Percentiles rank a stretch among this genome's conserved stretches.
These are phyloP conservation scores for Idaea aversata DNA, from an alignment of 2,888 invertebrate species.

Conservation along the genomic window DNA sequence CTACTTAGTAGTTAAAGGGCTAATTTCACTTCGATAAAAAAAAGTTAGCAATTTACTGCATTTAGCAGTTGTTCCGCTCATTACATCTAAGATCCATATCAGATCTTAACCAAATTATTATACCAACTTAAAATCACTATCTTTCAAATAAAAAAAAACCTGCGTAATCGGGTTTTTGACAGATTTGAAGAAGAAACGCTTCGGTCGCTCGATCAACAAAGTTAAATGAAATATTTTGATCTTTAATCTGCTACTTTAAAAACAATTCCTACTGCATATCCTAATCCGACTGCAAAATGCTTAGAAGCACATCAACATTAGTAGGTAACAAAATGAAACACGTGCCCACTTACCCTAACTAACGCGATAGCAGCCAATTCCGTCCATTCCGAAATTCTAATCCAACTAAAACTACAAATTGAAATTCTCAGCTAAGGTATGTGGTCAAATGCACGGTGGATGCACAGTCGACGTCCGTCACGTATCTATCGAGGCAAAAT, in stretches of 20 bases:
- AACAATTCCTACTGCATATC: slow-evolving; percentile 9
- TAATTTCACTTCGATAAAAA: no score
- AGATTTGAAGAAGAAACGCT: not conserved
- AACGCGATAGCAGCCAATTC: slow-evolving; percentile 15
- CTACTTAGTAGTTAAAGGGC: no score
- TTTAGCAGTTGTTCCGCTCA: no score
- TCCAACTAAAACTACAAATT: slow-evolving; percentile 29
- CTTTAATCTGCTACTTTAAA: no score
- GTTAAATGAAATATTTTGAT: no score
- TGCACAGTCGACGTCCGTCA: slow-evolving; percentile 38
- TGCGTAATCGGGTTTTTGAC: no score
- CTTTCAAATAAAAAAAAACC: no score
- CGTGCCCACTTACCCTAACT: slow-evolving; percentile 14
- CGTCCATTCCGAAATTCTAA: slow-evolving; percentile 32
- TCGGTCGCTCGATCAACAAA: slow-evolving; percentile 6
- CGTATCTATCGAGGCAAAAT: slow-evolving; percentile 53
- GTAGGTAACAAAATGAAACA: slow-evolving; percentile 8
- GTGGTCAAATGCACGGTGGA: slow-evolving; percentile 39
- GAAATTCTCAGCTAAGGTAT: slow-evolving; percentile 34
- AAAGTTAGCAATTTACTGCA: no score
- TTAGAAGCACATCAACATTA: not conserved
- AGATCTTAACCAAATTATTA: no score
- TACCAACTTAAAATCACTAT: no score
- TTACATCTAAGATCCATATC: no score
- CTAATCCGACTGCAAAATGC: slow-evolving; percentile 1